These are phyloP conservation scores for Myiotriccus ornatus DNA, from an alignment of 2,797 vertebrate genomes.

Conservation along the genomic window DNA sequence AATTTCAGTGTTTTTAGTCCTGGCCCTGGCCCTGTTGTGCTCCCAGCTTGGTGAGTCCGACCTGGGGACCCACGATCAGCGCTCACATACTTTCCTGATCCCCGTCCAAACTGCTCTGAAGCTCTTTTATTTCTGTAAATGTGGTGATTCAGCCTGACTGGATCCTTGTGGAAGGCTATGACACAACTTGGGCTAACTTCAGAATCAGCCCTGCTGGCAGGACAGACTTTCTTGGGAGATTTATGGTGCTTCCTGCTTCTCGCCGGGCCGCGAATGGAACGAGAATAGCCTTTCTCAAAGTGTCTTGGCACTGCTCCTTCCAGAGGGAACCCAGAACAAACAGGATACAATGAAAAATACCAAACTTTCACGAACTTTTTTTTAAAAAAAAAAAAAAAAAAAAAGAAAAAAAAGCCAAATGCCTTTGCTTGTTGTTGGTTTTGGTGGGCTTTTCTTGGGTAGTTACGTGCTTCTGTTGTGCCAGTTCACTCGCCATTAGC, in stretches of 20 bases:
- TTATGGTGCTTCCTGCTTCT: slow-evolving; percentile 59
- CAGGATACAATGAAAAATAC: slow-evolving; percentile 53
- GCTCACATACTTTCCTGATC: neutral
- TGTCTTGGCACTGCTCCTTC: slow-evolving; percentile 48
- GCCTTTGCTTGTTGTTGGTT: neutral
- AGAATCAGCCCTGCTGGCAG: slow-evolving; percentile 33
- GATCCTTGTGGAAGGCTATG: neutral
- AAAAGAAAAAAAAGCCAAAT: neutral
- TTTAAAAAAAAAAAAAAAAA: too few species aligned
- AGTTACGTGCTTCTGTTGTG: neutral
- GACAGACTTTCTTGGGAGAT: slow-evolving; percentile 44
- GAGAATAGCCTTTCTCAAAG: slow-evolving; percentile 58
- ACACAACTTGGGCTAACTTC: slow-evolving; percentile 48
- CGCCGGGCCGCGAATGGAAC: slow-evolving; percentile 41
- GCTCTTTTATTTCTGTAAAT: slow-evolving; percentile 3
- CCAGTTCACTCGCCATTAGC: neutral
- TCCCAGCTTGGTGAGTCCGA: neutral
- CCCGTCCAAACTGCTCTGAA: neutral
- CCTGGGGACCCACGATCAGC: neutral
- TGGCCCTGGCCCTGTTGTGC: neutral
- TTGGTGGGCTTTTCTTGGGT: neutral
- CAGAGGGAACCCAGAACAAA: slow-evolving; percentile 45
- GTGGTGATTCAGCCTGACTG: neutral
- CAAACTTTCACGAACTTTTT: neutral
- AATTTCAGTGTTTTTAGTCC: neutral